Evolutionary conservation across 2,113 vertebrate species (phyloP).

Genomic region (Scartelaos histophorus): DNA sequence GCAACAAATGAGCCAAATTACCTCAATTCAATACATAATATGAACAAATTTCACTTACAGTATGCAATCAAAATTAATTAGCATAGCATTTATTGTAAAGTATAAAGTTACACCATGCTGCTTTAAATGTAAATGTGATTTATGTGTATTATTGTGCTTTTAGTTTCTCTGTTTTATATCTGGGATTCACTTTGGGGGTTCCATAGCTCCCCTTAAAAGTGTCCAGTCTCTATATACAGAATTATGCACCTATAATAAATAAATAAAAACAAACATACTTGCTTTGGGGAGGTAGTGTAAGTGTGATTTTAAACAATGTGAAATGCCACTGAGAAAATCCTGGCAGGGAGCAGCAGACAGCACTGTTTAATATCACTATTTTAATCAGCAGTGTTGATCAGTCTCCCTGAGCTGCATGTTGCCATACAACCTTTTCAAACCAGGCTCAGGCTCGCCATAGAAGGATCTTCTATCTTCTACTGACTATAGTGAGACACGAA

Average conservation of each 20-base stretch:
- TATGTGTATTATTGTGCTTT: too few species aligned
- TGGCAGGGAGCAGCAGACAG: slow-evolving; percentile 65
- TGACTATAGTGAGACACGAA: slow-evolving; percentile 9
- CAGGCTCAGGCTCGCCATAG: slow-evolving; percentile 63
- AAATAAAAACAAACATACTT: slow-evolving; percentile 31
- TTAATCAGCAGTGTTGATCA: slow-evolving; percentile 72
- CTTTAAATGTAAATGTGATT: too few species aligned
- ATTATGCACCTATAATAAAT: slow-evolving; percentile 20
- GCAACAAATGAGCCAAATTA: neutral
- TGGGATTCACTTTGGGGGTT: neutral
- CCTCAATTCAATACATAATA: neutral
- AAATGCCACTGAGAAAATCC: slow-evolving; percentile 62
- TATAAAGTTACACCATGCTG: too few species aligned
- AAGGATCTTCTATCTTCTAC: slow-evolving; percentile 51
- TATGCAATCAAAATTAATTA: neutral
- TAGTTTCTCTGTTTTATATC: neutral
- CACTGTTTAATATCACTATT: slow-evolving; percentile 74
- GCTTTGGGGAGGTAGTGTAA: slow-evolving; percentile 47
- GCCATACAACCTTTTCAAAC: slow-evolving; percentile 64
- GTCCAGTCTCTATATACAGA: slow-evolving; percentile 41
- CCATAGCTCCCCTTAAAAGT: slow-evolving; percentile 29
- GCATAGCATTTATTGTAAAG: too few species aligned
- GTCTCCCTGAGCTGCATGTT: slow-evolving; percentile 64
- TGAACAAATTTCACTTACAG: neutral
- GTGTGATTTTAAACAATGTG: slow-evolving; percentile 64